Evolutionary conservation across 2,888 invertebrate genomes (phyloP).

Genomic region (Pherbina coryleti): DNA sequence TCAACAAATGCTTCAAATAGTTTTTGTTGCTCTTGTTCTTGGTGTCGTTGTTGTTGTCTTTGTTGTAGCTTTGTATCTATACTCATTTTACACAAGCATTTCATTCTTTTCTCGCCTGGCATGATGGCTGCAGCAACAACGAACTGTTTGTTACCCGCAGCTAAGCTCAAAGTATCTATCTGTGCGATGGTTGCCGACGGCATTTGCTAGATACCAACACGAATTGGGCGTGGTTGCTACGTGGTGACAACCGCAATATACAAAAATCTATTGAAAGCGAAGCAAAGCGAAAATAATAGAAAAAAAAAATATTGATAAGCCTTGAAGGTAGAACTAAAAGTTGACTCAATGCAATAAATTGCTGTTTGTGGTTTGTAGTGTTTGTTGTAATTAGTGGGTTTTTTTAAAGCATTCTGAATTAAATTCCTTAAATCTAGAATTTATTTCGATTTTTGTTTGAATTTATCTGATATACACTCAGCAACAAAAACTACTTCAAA

Average conservation of each 20-base stretch:
- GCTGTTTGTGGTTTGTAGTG: background rate
- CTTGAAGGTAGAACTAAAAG: too few relatives aligned
- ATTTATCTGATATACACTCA: too few relatives aligned
- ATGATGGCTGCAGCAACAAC: background rate
- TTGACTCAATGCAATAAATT: too few relatives aligned
- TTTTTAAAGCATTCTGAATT: conserved; percentile 11
- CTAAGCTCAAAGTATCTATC: conserved; percentile 15
- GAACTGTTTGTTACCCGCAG: conserved; percentile 5
- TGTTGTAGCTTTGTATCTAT: background rate
- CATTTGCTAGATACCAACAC: conserved; percentile 43
- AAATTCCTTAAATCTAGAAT: conserved; percentile 1
- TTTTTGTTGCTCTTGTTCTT: background rate
- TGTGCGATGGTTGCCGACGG: conserved; percentile 54
- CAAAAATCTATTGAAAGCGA: conserved; percentile 17
- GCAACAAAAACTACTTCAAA: too few relatives aligned
- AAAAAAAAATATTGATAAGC: too few relatives aligned
- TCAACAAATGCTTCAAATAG: background rate
- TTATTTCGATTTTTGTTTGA: background rate
- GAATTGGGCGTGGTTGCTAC: conserved; percentile 45
- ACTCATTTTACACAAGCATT: background rate
- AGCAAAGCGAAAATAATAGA: background rate
- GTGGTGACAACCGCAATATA: conserved; percentile 4
- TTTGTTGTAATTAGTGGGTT: conserved; percentile 1
- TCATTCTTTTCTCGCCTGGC: background rate
- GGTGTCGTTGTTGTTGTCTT: too few relatives aligned